Percentiles rank a stretch among this genome's conserved stretches.
Conservation (phyloP, 1,140 invertebrate species). For the Pseudomyrmex cubaensis region DNA sequence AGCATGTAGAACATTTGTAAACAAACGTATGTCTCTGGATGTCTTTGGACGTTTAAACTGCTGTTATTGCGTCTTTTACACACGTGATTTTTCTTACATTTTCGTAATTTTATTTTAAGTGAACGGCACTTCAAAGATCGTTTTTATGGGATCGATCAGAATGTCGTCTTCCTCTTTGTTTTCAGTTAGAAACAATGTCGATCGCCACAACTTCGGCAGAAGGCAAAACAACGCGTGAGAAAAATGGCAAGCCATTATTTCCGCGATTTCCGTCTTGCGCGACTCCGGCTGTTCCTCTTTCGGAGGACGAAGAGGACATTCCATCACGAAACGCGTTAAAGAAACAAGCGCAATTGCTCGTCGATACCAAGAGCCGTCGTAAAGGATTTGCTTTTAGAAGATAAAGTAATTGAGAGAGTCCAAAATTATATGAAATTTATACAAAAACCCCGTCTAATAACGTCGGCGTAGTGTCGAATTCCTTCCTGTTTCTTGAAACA, state of each 20-base stretch:
- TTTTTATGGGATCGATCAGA: constrained; percentile 1
- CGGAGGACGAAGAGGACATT: constrained; percentile 93
- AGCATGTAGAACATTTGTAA: no score
- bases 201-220: constrained; percentile 69
- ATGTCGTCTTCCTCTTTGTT: constrained; percentile 12
- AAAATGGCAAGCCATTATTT: constrained; percentile 73
- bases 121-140: neutral
- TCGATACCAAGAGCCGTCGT: constrained; percentile 92
- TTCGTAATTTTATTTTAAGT: neutral
- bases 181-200: constrained; percentile 77
- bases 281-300: constrained; percentile 81
- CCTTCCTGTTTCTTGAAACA: no score
- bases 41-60: no score
- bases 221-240: constrained; percentile 62
- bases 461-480: no score
- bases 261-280: constrained; percentile 77
- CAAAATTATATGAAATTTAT: neutral
- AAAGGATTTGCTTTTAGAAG: constrained; percentile 87
- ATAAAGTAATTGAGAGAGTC: constrained; percentile 62
- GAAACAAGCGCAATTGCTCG: constrained; percentile 92
- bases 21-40: no score
- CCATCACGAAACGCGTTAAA: constrained; percentile 92
- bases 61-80: neutral
- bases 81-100: neutral
- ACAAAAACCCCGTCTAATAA: neutral